Evolutionary conservation across 92 coral and sea anemone species (phyloP), one percentile per base, ranked within the genome.

Genomic region (Parazoanthus darwini): DNA sequence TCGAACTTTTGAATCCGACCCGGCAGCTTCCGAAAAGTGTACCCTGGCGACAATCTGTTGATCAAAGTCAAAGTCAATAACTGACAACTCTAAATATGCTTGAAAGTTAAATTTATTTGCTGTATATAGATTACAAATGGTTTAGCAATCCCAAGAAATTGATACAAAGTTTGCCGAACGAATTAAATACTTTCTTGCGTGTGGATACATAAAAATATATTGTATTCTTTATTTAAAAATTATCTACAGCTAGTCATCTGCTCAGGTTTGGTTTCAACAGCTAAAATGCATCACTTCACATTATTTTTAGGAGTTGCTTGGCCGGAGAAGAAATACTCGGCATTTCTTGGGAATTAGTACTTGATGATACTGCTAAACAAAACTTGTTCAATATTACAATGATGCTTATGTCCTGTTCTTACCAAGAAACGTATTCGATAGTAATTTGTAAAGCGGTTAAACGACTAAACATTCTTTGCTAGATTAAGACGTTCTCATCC

Each of bases 191-290:
- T 89, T 85, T 80, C 79, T 56, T 71, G 65, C 94, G 81, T 89
- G 90, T 77, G 88, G 75, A 90, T 79, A 92, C 87, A 92, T 86
- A 92, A 92, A 92, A 86, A 92, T 92, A 85, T 86, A 84, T 46
- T 71, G 87, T 84, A 44, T 16, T 84, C 87, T 84, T 71, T 86
- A 90, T 90, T 92, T 92, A 90, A 78, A 91, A 91, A 86, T 92
- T 89, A 89, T 92, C 88, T 82, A 92, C 94, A 92, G 86, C 94
- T 92, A 76, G 88, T 89, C 26, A 91, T 82, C 54, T 66, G 76
- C 26, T 82, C 66, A 25, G 35, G 66, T 42, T 18, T 36, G 16
- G 78, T 38, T 81, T 35, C 25, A 7, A 44, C 44, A 43, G 43
- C 66, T 68, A 44, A 44, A 83, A 83, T 29, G 13, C 38, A 26